Base-by-base conservation (phyloP, 2,888 invertebrate species). In the Trichopoda pennipes region DNA sequence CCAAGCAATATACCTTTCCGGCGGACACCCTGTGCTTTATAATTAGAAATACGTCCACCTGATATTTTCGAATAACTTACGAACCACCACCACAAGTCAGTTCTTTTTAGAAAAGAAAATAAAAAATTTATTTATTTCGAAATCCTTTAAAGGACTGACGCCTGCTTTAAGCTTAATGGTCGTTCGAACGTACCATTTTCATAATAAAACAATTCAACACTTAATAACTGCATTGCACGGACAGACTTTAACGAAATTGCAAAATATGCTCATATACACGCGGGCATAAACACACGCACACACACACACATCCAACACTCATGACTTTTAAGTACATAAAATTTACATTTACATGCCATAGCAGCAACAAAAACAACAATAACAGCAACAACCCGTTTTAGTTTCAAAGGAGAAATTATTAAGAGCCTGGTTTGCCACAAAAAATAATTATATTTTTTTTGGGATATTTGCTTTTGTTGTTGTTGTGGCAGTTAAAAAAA, bases 131-230 rank as follows among this genome's bases (percentile, higher is more conserved):
- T 28, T 47, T 9, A 9, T 21, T 49, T 53, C 70, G 3, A 7
- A 64, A 10, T 78, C 64, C 17, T 73, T 79, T 61, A 69, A 47
- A 47, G 7, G 35, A 12, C 69, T 77, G 69, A 17, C 38, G 17
- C 14, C 17, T 28, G 1, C 28, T 6, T 3, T 28, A 58, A 35
- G 9, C 32, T 51, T 58, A 75, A 58, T 49, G 64, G 44, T 66
- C 55, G 53, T 32, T 60, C 58, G 38, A 38, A 60, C 21, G 66
- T 68, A 68, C 69, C 58, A 70, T 75, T 70, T 75, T 79, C 66
- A 72, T 82, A 75, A 82, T 82, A 75, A 78, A 79, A 82, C 78
- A 82, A 79, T 79, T 82, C 82, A 82, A 79, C 82, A 82, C 82
- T 82, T 82, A 75, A 79, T 82, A 82, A 82, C 75, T 72, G 79